Conservation (phyloP, 2,797 vertebrate genomes). For the Acanthurus leucopareius region DNA sequence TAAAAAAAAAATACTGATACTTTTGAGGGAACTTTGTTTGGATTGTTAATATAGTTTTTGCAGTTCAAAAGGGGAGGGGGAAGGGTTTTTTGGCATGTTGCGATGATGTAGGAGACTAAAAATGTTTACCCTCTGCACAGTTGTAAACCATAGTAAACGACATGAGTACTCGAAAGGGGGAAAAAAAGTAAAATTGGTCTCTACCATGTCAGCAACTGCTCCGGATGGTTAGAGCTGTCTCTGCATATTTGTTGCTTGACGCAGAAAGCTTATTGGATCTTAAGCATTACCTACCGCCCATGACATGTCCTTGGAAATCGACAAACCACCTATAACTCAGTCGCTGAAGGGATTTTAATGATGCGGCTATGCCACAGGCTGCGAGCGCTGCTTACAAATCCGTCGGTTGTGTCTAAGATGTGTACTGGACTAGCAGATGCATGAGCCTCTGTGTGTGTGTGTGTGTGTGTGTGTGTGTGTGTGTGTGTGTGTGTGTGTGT, state of each 20-base stretch:
- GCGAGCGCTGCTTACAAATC: conserved; percentile 66
- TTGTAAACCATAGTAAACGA: conserved; percentile 38
- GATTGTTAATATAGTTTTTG: conserved; percentile 25
- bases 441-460: neutral
- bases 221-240: conserved; percentile 68
- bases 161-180: conserved; percentile 38
- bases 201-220: conserved; percentile 53
- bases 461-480: neutral
- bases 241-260: conserved; percentile 77
- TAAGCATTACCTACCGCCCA: conserved; percentile 72
- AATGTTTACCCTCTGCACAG: conserved; percentile 28
- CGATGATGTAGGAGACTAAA: conserved; percentile 9
- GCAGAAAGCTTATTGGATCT: conserved; percentile 72
- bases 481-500: conserved; percentile 4
- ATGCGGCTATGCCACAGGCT: conserved; percentile 74
- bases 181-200: conserved; percentile 41
- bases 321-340: conserved; percentile 82
- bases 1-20: neutral
- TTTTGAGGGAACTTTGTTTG: conserved; percentile 17
- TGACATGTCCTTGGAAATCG: conserved; percentile 80
- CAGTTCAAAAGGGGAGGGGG: neutral
- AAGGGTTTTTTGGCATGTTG: neutral
- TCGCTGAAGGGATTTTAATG: conserved; percentile 76
- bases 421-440: conserved; percentile 64
- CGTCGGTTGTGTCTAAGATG: conserved; percentile 59